Conservation (phyloP, 2,888 invertebrate species). For the Dryobotodes eremita region DNA sequence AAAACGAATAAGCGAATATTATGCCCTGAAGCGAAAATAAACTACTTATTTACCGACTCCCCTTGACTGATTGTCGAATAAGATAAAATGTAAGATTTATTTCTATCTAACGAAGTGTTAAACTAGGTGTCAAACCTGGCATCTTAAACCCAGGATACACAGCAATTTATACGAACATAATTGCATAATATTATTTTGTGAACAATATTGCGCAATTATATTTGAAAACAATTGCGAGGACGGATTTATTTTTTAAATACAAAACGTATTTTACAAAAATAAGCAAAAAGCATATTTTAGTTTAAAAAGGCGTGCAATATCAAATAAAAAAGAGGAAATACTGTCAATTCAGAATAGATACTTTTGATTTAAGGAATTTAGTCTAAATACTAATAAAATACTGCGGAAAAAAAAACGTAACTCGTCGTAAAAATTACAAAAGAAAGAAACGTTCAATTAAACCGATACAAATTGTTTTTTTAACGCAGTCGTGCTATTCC, state of each 20-base stretch:
- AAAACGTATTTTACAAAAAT: background rate
- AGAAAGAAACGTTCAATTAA: background rate
- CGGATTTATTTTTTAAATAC: background rate
- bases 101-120: conserved; percentile 65
- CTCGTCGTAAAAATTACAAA: background rate
- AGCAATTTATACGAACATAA: conserved; percentile 19
- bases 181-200: background rate
- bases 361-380: background rate
- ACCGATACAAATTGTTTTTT: background rate
- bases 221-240: background rate
- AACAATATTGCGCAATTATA: background rate
- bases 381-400: background rate
- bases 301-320: background rate
- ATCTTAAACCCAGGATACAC: conserved; percentile 47
- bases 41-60: conserved; percentile 49
- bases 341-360: no score
- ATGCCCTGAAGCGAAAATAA: conserved; percentile 52
- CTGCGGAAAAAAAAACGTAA: no score
- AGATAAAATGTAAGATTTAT: conserved; percentile 63
- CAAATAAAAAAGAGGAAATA: background rate
- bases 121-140: conserved; percentile 63
- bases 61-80: conserved; percentile 67
- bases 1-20: conserved; percentile 44
- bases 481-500: background rate
- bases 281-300: background rate